Evolutionary conservation across 35 echinoderm and acorn worm species (phyloP).

Genomic region (Holothuria glaberrima): DNA sequence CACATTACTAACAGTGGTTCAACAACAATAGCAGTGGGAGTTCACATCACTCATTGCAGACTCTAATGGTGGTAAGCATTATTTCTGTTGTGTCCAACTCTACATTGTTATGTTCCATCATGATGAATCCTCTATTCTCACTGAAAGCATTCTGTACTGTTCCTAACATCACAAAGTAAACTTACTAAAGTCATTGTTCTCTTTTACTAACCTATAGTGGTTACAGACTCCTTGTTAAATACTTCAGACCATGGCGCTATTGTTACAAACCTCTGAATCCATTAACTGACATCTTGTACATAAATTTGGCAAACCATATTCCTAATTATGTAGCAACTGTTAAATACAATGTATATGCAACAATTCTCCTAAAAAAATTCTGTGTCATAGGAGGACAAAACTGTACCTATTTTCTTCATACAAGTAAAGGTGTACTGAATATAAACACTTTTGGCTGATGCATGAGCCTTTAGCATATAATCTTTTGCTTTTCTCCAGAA

Average conservation of each 20-base stretch:
- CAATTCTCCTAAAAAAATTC: too few species aligned
- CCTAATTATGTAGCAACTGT: too few species aligned
- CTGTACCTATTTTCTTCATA: too few species aligned
- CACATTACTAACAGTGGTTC: constrained; percentile 26
- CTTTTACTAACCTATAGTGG: background rate
- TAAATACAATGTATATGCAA: too few species aligned
- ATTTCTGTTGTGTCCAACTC: background rate
- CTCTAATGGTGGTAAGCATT: constrained; percentile 36
- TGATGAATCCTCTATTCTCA: background rate
- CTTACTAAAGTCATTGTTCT: background rate
- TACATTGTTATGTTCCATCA: background rate
- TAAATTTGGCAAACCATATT: too few species aligned
- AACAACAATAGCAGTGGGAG: background rate
- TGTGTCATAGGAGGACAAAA: too few species aligned
- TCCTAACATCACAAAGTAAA: background rate
- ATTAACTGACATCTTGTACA: too few species aligned
- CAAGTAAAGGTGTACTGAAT: too few species aligned
- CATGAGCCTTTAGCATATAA: too few species aligned
- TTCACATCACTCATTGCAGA: background rate
- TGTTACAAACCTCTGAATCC: background rate
- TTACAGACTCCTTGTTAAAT: too few species aligned
- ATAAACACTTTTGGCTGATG: too few species aligned
- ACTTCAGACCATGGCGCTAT: background rate
- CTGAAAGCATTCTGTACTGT: background rate
- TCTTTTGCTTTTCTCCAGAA: too few species aligned